Base-by-base conservation (phyloP, 1,140 invertebrate species). In the Proctacanthus coquilletti region DNA sequence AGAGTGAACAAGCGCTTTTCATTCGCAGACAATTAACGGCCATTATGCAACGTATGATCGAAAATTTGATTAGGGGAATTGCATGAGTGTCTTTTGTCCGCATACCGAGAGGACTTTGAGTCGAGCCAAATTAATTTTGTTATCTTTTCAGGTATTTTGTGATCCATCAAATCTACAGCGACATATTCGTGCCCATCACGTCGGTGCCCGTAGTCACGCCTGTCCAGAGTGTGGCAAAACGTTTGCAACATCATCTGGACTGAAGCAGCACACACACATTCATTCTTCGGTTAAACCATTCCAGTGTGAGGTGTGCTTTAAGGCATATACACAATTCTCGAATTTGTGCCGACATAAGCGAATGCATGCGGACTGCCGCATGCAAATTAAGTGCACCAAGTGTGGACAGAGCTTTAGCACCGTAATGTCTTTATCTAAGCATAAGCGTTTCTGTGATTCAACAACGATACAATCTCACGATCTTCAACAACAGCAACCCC, bases 261-360 rank as follows among this genome's bases (percentile, higher is more conserved):
- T 99, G 21, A 99, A 98, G 63, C 96, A 99, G 61, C 96, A 99
- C 67, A 93, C 89, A 18, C 95, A 98, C 65, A 99, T 99, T 43
- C 96, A 99, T 69, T 94, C 87, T 49, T 93, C 84, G 50, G 80
- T 96, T 32, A 99, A 99, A 63, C 96, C 95, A 3, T 98, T 98
- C 62, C 82, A 85, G 66, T 95, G 88, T 61, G 85, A 92, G 60
- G 86, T 91, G 34, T 86, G 82, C 63, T 77, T 75, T 48, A 86
- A 86, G 74, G 78, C 92, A 2, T 99, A 99, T 67, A 99, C 96
- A 0, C 96, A 99, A 66, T 99, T 99, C 62, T 98, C 94, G 10
- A 99, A 99, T 61, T 69, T 99, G 46, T 99, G 96, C 57, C 80
- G 96, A 14, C 96, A 99, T 66, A 97, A 95, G 56, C 85, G 95